Conservation (phyloP, 2,888 invertebrate genomes). For the Gasteruption jaculator region DNA sequence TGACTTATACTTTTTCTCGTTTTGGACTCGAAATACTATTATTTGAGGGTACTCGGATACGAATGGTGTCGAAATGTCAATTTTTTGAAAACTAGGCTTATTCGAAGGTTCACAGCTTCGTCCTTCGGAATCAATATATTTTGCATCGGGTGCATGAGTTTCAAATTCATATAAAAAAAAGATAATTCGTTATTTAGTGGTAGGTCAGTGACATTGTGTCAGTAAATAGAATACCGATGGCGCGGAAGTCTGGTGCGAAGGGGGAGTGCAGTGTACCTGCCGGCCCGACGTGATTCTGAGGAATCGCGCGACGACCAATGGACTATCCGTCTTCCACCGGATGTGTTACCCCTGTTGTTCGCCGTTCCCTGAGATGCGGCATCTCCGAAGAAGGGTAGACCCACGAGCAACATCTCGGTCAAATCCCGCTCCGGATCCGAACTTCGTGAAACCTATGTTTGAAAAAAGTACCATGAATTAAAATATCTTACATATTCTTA, state of each 20-base stretch:
- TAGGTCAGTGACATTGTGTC: conserved; percentile 11
- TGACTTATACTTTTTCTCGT: too few species aligned
- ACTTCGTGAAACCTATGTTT: conserved; percentile 9
- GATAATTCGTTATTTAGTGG: too few species aligned
- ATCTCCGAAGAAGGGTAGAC: conserved; percentile 11
- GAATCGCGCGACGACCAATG: conserved; percentile 23
- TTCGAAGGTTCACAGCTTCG: too few species aligned
- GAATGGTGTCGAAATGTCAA: too few species aligned
- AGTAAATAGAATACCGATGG: conserved; percentile 21
- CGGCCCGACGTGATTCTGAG: conserved; percentile 28
- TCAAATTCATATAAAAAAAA: too few species aligned
- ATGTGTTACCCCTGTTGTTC: conserved; percentile 22
- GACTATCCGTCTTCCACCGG: conserved; percentile 20
- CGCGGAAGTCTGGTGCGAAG: conserved; percentile 14
- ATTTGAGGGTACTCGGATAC: too few species aligned
- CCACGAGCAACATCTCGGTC: conserved; percentile 16
- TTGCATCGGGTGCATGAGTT: too few species aligned
- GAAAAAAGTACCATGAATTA: neutral
- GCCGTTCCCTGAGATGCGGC: conserved; percentile 11
- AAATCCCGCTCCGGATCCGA: conserved; percentile 15
- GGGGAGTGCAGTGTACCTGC: conserved; percentile 26
- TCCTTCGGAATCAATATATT: too few species aligned
- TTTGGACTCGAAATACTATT: too few species aligned
- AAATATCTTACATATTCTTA: neutral
- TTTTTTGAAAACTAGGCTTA: too few species aligned